Conservation (phyloP, 2,888 invertebrate species). For the Nomada ruficornis region DNA sequence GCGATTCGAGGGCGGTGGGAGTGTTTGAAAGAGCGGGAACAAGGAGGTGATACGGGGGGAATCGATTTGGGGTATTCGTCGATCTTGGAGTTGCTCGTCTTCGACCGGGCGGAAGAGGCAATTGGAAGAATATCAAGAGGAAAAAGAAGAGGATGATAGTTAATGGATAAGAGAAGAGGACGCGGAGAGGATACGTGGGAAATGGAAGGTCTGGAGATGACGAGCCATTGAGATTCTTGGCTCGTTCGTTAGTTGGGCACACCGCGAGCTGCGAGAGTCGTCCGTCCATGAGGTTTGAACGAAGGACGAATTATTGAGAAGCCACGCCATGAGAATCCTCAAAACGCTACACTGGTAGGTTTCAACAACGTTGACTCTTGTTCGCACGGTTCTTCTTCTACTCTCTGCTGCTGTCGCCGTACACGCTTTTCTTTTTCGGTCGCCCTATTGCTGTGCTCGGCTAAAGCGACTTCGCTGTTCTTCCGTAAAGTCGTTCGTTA, state of each 20-base stretch:
- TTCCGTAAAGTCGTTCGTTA: constrained; percentile 14
- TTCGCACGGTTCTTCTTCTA: background rate
- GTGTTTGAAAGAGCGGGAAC: constrained; percentile 41
- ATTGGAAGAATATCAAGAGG: background rate
- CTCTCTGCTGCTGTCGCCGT: background rate
- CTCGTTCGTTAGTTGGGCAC: constrained; percentile 50
- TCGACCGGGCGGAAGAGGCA: background rate
- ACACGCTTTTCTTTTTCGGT: background rate
- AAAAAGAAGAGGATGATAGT: constrained; percentile 1
- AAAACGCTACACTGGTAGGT: constrained; percentile 84
- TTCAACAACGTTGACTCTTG: constrained; percentile 23
- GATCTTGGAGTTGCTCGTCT: background rate
- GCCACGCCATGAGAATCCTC: constrained; percentile 84
- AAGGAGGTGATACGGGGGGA: constrained; percentile 29
- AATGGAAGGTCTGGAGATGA: constrained; percentile 53
- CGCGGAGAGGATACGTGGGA: constrained; percentile 46
- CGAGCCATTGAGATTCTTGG: constrained; percentile 71
- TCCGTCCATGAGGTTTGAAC: constrained; percentile 70
- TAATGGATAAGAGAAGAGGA: background rate
- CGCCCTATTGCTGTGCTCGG: background rate
- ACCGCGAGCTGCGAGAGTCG: constrained; percentile 66
- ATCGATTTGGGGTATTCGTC: background rate
- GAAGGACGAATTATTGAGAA: constrained; percentile 71
- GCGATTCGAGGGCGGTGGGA: constrained; percentile 20
- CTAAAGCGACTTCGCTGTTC: background rate